These are phyloP conservation scores for Coremacera marginata DNA, from an alignment of 2,888 invertebrate genomes.

Conservation along the genomic window DNA sequence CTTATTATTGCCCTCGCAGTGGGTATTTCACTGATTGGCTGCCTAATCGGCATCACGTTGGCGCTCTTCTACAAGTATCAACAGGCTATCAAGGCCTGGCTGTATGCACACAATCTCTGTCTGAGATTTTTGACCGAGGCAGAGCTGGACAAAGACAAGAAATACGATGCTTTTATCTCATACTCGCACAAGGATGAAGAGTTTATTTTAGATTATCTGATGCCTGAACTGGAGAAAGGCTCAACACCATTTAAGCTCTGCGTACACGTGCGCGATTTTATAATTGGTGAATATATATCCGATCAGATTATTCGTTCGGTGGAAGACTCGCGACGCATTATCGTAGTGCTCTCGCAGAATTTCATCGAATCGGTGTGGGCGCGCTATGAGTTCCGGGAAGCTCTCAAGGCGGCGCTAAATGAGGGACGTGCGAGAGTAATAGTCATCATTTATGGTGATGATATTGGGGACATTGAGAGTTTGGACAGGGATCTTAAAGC, in stretches of 20 bases:
- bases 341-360: slow-evolving; percentile 78
- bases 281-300: slow-evolving; percentile 80
- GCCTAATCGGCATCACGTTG: slow-evolving; percentile 69
- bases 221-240: slow-evolving; percentile 77
- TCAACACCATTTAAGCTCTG: slow-evolving; percentile 77
- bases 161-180: slow-evolving; percentile 85
- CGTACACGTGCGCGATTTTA: slow-evolving; percentile 81
- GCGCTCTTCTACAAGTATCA: slow-evolving; percentile 74
- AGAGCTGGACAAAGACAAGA: slow-evolving; percentile 75
- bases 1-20: slow-evolving; percentile 67
- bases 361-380: slow-evolving; percentile 84
- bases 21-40: slow-evolving; percentile 68
- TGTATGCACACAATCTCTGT: slow-evolving; percentile 75
- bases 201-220: slow-evolving; percentile 76
- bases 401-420: slow-evolving; percentile 78
- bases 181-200: slow-evolving; percentile 83
- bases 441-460: slow-evolving; percentile 81
- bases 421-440: slow-evolving; percentile 81
- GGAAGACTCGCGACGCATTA: slow-evolving; percentile 77
- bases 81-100: slow-evolving; percentile 77
- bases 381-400: slow-evolving; percentile 80
- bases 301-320: slow-evolving; percentile 80
- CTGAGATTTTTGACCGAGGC: slow-evolving; percentile 77
- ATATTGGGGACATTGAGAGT: slow-evolving; percentile 75
- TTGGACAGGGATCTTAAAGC: slow-evolving; percentile 78